phyloP scores from a whole-genome alignment of 2,113 vertebrate genomes.

The Fregetta grallaria region DNA sequence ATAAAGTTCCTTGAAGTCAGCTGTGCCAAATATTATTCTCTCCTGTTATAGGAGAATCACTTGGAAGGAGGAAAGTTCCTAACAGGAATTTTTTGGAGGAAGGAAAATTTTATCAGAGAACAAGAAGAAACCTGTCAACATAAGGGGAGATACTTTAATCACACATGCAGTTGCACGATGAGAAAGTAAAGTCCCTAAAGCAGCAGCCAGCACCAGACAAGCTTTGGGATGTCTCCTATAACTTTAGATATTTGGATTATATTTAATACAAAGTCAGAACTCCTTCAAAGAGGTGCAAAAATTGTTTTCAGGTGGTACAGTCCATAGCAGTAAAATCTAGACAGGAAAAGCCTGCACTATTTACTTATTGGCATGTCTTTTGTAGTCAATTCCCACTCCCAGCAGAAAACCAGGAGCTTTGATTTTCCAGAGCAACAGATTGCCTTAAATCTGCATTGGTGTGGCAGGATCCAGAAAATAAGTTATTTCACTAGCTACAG shows the following conservation, averaged over 20 bases:
- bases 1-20: not conserved
- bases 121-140: not conserved
- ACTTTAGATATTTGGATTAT: not conserved
- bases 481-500: not conserved
- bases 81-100: not conserved
- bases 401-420: not conserved
- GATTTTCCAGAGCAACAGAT: not conserved
- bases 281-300: not conserved
- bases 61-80: not conserved
- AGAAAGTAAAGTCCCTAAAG: not conserved
- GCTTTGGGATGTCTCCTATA: not conserved
- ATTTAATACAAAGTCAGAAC: not conserved
- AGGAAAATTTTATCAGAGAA: not conserved
- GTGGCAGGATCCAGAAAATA: not conserved
- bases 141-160: not conserved
- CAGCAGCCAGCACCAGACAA: not conserved
- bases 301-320: not conserved
- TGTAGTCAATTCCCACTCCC: not conserved
- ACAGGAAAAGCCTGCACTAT: not conserved
- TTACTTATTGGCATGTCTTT: not conserved
- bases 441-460: not conserved
- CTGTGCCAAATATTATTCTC: not conserved
- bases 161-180: not conserved
- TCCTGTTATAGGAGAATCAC: not conserved
- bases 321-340: not conserved